These are phyloP conservation scores for Poicephalus meyeri DNA, from an alignment of 2,113 vertebrate genomes.

Conservation along the genomic window DNA sequence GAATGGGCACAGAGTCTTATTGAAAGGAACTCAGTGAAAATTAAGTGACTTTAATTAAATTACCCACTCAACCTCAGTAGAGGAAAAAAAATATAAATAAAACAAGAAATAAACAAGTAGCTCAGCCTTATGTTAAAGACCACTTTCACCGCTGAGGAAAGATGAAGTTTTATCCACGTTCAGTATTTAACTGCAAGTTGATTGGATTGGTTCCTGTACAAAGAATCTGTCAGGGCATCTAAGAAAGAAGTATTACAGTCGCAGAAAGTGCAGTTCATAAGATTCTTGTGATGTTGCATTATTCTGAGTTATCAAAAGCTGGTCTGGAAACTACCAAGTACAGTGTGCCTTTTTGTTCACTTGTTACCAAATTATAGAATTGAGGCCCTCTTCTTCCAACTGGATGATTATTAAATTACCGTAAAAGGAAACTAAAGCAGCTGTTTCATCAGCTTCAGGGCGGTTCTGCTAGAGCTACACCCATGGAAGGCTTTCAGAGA, in stretches of 20 bases:
- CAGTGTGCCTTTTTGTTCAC: slow-evolving; percentile 35
- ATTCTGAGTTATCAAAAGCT: slow-evolving; percentile 20
- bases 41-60: not conserved
- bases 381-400: not conserved
- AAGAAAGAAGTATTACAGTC: not conserved
- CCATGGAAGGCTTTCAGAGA: slow-evolving; percentile 64
- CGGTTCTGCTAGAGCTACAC: slow-evolving; percentile 34
- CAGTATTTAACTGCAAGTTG: not conserved
- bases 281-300: not conserved
- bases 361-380: slow-evolving; percentile 32
- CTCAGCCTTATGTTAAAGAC: not conserved
- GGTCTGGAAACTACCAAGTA: slow-evolving; percentile 23
- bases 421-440: slow-evolving; percentile 57
- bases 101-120: not conserved
- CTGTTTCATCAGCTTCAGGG: slow-evolving; percentile 56
- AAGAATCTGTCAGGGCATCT: not conserved
- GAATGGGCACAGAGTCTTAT: not conserved
- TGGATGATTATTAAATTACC: slow-evolving; percentile 30
- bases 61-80: not conserved
- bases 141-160: not conserved
- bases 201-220: not conserved
- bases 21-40: not conserved
- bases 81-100: not conserved
- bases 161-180: not conserved
- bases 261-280: not conserved